These are phyloP conservation scores for Erebia epiphron DNA, from an alignment of 2,888 invertebrate species.

Conservation along the genomic window DNA sequence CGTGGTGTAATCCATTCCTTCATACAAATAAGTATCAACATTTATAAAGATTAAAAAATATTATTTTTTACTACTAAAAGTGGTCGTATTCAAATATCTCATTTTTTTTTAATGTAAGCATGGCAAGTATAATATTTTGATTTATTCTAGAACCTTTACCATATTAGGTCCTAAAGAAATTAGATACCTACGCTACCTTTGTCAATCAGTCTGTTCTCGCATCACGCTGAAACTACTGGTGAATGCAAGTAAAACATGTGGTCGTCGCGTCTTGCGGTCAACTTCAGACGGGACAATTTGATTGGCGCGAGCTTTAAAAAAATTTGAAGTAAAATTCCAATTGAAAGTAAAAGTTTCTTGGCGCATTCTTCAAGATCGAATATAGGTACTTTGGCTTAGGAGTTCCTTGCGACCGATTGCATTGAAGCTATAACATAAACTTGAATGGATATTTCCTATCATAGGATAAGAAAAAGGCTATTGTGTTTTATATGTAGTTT, in stretches of 20 bases:
- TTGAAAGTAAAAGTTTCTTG: background rate
- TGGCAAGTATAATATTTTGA: background rate
- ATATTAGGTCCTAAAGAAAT: too few species aligned
- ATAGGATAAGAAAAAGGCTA: slow-evolving; percentile 15
- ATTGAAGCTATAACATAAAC: slow-evolving; percentile 14
- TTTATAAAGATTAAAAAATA: slow-evolving; percentile 9
- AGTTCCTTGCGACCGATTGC: slow-evolving; percentile 10
- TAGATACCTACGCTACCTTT: too few species aligned
- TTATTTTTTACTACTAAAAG: background rate
- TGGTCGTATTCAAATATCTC: background rate
- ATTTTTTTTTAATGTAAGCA: background rate
- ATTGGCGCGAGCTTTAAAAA: too few species aligned
- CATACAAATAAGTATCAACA: slow-evolving; percentile 19
- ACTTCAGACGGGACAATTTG: too few species aligned
- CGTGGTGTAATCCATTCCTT: slow-evolving; percentile 34
- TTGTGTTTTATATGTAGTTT: slow-evolving; percentile 19
- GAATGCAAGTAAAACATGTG: too few species aligned
- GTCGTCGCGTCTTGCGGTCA: background rate
- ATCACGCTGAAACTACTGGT: too few species aligned
- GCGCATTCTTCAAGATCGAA: background rate
- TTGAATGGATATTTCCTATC: slow-evolving; percentile 19
- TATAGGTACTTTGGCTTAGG: background rate
- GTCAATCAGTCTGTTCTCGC: too few species aligned
- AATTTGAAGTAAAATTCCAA: too few species aligned
- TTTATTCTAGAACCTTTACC: background rate